Base-by-base conservation (phyloP, 2,797 vertebrate species). In the Xiphophorus birchmanni region DNA sequence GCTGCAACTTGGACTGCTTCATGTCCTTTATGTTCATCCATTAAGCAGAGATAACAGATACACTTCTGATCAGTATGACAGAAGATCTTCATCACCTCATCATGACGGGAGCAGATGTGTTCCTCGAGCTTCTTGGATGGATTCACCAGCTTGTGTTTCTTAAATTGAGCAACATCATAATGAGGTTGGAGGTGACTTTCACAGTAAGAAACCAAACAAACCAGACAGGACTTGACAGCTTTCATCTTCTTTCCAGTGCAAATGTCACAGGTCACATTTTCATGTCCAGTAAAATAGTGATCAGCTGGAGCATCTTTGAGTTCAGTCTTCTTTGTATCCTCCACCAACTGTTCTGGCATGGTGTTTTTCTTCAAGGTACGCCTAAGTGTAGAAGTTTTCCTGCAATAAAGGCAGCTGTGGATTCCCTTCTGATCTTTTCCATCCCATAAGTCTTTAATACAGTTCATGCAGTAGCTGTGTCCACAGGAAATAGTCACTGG, bases 91-190 rank as follows among this genome's bases (percentile, higher is more conserved):
- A 44, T 72, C 42, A 72, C 26, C 42, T 72, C 69, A 45, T 72
- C 69, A 72, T 72, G 76, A 29, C 26, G 76, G n/a, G 76, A 77
- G 65, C 63, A 77, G 48, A 76, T 15, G 6, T 76, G 60, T 32
- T 77, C 11, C 32, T 77, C 58, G 18, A 77, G 76, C 0, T 40
- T 67, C 45, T 50, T 50, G 32, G 75, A 65, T 2, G 58, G 75
- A 6, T 50, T 26, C 5, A 77, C 58, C 60, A 77, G 75, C n/a
- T 60, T 76, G 75, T 76, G 75, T 10, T 76, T 76, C 75, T 58
- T 45, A 11, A 76, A 13, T 40, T 4, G 40, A 45, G 40, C 8
- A 42, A 74, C 73, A 17, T 74, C 35, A 76, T 32, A 63, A 29
- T 76, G 75, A 63, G 40, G 54, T 35, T 63, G 56, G 23, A 75